Evolutionary conservation across 1,140 invertebrate species (phyloP).

Genomic region (Drosophila yakuba): DNA sequence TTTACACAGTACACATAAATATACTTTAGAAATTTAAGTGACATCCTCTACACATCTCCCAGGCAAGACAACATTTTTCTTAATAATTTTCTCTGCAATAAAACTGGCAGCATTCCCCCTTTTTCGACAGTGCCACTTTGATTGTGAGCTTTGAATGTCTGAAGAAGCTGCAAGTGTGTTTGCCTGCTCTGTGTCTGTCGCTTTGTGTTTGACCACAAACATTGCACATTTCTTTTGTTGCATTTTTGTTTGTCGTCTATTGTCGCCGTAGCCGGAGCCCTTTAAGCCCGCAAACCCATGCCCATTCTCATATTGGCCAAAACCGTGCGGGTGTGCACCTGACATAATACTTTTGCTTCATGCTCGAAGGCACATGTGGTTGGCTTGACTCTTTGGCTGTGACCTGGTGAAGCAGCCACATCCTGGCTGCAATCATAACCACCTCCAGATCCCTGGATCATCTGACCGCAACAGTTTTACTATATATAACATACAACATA

Average conservation of each 20-base stretch:
- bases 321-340: slow-evolving; percentile 44
- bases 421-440: slow-evolving; percentile 11
- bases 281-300: not conserved
- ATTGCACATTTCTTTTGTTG: slow-evolving; percentile 75
- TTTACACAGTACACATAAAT: too few relatives aligned
- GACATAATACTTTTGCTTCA: slow-evolving; percentile 54
- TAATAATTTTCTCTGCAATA: not conserved
- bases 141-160: slow-evolving; percentile 17
- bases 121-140: slow-evolving; percentile 11
- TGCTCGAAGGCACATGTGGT: slow-evolving; percentile 35
- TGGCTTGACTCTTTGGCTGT: slow-evolving; percentile 32
- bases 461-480: slow-evolving; percentile 29
- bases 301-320: not conserved
- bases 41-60: too few relatives aligned
- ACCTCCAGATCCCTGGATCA: not conserved
- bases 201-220: slow-evolving; percentile 75
- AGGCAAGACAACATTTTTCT: not conserved
- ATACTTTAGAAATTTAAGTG: too few relatives aligned
- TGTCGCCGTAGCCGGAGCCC: slow-evolving; percentile 8
- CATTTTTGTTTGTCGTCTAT: slow-evolving; percentile 58
- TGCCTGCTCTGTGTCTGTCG: slow-evolving; percentile 31
- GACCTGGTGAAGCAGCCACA: slow-evolving; percentile 31
- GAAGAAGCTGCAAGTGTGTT: slow-evolving; percentile 12
- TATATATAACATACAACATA: slow-evolving; percentile 22
- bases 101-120: not conserved